phyloP scores from a whole-genome alignment of 2,113 vertebrate genomes.

The Anseranas semipalmata region DNA sequence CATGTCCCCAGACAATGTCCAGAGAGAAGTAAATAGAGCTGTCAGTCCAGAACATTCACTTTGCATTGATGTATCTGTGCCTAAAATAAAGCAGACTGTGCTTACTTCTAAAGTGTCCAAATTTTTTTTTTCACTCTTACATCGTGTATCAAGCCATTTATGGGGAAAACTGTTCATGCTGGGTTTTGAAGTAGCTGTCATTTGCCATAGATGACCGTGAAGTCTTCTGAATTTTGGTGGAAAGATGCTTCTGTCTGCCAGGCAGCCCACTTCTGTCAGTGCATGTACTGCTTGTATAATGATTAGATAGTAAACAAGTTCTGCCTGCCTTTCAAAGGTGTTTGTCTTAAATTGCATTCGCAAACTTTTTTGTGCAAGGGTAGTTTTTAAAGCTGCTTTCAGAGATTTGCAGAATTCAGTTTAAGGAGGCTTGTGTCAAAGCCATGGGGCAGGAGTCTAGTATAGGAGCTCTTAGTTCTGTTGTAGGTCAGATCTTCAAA shows the following conservation, averaged over 20 bases:
- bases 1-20: neutral
- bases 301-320: neutral
- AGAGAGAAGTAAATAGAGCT: neutral
- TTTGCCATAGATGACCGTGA: neutral
- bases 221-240: neutral
- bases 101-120: neutral
- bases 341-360: conserved; percentile 1
- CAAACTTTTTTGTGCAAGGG: neutral
- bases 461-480: neutral
- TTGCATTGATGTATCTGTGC: neutral
- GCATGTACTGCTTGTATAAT: neutral
- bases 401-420: neutral
- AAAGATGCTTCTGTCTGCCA: neutral
- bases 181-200: neutral
- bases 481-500: neutral
- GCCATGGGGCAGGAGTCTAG: neutral
- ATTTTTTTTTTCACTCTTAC: neutral
- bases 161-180: neutral
- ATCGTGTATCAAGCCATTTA: conserved; percentile 22
- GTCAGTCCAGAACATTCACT: neutral
- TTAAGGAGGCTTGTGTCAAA: neutral
- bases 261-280: neutral
- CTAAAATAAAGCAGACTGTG: conserved; percentile 45
- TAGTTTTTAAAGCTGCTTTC: neutral
- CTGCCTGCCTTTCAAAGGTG: neutral